Base-by-base conservation (phyloP, 2,888 invertebrate species). In the Dasysyrphus albostriatus region DNA sequence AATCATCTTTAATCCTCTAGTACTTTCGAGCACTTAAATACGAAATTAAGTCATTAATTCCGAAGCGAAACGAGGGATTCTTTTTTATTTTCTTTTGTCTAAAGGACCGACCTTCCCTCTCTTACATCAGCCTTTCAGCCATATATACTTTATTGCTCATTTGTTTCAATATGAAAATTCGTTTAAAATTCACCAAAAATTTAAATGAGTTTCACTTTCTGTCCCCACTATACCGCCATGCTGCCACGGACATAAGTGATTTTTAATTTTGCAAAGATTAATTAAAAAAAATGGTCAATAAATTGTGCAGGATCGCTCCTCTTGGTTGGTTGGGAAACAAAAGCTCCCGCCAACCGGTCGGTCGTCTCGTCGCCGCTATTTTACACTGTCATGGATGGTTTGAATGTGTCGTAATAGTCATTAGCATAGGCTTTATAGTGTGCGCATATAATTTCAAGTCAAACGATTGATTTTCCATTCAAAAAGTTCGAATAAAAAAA, bases 261-360 rank as follows among this genome's bases (percentile, higher is more conserved):
- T 84, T 84, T 84, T 84, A 84, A 84, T 84, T 84, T 80, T 80
- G 74, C 81, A 59, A 72, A 76, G 84, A 84, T 84, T 84, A 84
- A 84, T 84, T 84, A 80, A 80, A 84, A 24, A 83, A 83, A 84
- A 76, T 54, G 72, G 76, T 72, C 84, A 80, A 81, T 84, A 80
- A 84, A 84, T 84, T 72, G 10, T 9, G 29, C 58, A n/a, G 47
- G 39, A 61, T 61, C 24, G 61, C 14, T 39, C 7, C 39, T 39
- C 24, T 61, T 61, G 19, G 58, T 61, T 61, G 19, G 58, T 8
- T 47, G 16, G 47, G 9, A 54, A 1, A 54, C 14, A 29, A 58
- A 59, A 34, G 16, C n/a, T 19, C 19, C n/a, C n/a, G 4, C n/a
- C 56, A 24, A 24, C 32, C 6, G 6, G 32, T 32, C 32, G 32